These are phyloP conservation scores for Scaptomyza flava DNA, from an alignment of 2,888 invertebrate species.

Conservation along the genomic window DNA sequence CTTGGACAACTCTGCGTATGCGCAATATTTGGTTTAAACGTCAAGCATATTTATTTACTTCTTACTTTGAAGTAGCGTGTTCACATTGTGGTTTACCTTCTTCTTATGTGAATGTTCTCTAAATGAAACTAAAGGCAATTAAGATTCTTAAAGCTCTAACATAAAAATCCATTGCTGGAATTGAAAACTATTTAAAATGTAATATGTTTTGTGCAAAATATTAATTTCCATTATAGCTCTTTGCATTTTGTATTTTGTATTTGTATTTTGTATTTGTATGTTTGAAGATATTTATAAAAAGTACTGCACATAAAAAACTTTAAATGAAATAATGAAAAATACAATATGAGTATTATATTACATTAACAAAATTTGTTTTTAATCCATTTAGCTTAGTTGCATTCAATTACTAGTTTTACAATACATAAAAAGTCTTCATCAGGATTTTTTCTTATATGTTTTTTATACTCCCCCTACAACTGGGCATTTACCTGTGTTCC, in stretches of 20 bases:
- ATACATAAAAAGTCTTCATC: background rate
- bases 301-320: too few relatives aligned
- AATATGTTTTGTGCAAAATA: too few relatives aligned
- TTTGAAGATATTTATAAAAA: too few relatives aligned
- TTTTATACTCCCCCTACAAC: background rate
- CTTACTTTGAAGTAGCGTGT: slow-evolving; percentile 20
- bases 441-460: background rate
- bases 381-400: background rate
- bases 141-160: background rate
- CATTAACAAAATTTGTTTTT: background rate
- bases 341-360: too few relatives aligned
- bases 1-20: slow-evolving; percentile 54
- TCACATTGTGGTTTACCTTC: slow-evolving; percentile 17
- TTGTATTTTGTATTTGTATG: too few relatives aligned
- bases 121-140: background rate
- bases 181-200: background rate
- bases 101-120: background rate
- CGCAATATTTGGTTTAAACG: slow-evolving; percentile 54
- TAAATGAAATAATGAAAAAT: background rate
- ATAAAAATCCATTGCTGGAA: background rate
- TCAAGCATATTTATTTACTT: slow-evolving; percentile 49
- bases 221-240: too few relatives aligned
- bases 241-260: too few relatives aligned
- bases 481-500: slow-evolving; percentile 2
- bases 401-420: background rate